Conservation (phyloP, 2,797 vertebrate genomes). For the Myotis vivesi region DNA sequence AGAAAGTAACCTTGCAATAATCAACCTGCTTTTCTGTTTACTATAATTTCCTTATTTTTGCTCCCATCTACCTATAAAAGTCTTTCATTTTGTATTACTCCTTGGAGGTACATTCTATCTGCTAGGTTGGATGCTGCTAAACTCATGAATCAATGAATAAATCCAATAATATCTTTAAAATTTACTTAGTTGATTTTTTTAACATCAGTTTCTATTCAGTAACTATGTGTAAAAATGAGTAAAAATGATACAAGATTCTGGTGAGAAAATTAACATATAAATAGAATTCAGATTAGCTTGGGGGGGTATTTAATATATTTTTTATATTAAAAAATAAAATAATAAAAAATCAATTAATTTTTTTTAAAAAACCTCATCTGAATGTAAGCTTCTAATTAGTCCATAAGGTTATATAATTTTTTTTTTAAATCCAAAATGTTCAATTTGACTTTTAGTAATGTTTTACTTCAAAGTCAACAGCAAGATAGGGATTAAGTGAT, state of each 20-base stretch:
- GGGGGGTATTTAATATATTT: too few relatives aligned
- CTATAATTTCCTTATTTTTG: not conserved
- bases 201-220: not conserved
- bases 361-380: not conserved
- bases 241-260: not conserved
- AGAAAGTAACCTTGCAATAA: not conserved
- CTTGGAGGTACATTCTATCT: not conserved
- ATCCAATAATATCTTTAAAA: not conserved
- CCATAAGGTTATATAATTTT: not conserved
- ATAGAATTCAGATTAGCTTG: not conserved
- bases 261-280: not conserved
- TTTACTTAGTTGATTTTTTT: not conserved
- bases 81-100: not conserved
- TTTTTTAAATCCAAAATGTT: not conserved
- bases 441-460: conserved; percentile 39
- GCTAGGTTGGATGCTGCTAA: not conserved
- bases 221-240: not conserved
- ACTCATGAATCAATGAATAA: not conserved
- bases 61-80: not conserved
- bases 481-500: not conserved
- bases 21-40: not conserved
- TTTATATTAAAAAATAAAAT: not conserved
- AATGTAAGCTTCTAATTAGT: not conserved
- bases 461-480: conserved; percentile 63
- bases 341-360: not conserved